A percentile compares a stretch with the other conserved stretches of the same genome.
phyloP scores from a whole-genome alignment of 2,113 vertebrate genomes.

The Sinocyclocheilus rhinocerous region DNA sequence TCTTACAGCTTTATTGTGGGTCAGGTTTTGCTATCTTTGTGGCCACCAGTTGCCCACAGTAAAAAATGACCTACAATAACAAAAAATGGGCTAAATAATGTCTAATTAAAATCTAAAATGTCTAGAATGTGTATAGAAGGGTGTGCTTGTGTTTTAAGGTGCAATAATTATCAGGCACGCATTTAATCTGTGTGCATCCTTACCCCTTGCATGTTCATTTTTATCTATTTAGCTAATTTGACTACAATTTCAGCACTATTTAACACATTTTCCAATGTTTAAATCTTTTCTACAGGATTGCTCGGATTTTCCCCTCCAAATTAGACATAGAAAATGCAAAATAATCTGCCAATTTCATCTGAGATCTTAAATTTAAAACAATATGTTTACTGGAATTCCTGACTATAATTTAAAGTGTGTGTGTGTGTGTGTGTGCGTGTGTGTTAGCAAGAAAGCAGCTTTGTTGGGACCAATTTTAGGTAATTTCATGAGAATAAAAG shows the following conservation, averaged over 20 bases:
- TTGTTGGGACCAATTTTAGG: neutral
- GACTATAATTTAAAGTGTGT: neutral
- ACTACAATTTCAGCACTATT: neutral
- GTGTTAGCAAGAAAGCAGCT: neutral
- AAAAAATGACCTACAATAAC: neutral
- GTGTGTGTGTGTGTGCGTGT: too few relatives aligned
- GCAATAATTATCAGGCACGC: neutral
- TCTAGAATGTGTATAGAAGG: neutral
- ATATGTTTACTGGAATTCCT: neutral
- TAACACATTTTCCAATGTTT: neutral
- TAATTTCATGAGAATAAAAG: neutral
- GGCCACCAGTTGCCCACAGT: neutral
- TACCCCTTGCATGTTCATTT: neutral
- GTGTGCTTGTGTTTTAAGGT: neutral
- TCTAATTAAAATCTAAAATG: neutral
- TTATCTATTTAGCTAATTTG: neutral
- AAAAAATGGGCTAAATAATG: neutral
- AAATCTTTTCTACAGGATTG: neutral
- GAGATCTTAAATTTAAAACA: neutral
- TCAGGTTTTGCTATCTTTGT: conserved; percentile 73
- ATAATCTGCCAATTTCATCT: neutral
- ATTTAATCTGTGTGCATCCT: neutral
- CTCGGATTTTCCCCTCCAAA: neutral
- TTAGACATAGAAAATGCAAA: neutral
- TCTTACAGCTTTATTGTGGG: conserved; percentile 70